A percentile compares a stretch with the other conserved stretches of the same genome.
Conservation (phyloP, 35 echinoderm and acorn worm species). For the Patiria miniata region DNA sequence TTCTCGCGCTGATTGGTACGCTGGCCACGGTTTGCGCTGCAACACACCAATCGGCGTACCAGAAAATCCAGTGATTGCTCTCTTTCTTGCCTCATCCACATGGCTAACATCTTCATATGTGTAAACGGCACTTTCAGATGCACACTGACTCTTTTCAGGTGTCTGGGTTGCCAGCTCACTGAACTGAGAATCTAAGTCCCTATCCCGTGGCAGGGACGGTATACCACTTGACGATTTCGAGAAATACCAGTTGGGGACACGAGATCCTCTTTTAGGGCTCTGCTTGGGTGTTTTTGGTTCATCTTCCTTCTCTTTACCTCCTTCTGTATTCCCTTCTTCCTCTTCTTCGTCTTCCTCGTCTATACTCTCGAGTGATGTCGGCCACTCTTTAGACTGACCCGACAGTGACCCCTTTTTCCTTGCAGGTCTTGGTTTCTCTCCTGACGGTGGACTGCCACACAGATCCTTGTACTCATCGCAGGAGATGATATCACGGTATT, state of each 20-base stretch:
- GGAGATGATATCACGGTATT: conserved; percentile 48
- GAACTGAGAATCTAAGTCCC: not conserved
- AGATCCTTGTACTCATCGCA: conserved; percentile 58
- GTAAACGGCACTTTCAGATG: not conserved
- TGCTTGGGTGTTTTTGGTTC: conserved; percentile 2
- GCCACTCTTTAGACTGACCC: conserved; percentile 32
- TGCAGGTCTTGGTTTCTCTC: not conserved
- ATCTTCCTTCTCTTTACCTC: conserved; percentile 7
- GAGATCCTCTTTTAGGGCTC: not conserved
- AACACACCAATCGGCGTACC: not conserved
- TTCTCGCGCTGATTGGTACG: not conserved
- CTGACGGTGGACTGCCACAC: not conserved
- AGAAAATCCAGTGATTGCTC: not conserved
- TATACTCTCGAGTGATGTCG: conserved; percentile 53
- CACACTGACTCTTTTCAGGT: not conserved
- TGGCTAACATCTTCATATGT: too few species aligned
- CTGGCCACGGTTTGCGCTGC: not conserved
- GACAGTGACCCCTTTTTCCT: conserved; percentile 1
- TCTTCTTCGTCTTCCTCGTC: conserved; percentile 51
- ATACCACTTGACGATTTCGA: conserved; percentile 32
- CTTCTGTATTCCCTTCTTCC: not conserved
- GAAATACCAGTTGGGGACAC: conserved; percentile 7
- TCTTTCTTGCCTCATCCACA: not conserved
- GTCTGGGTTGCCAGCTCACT: conserved; percentile 21
- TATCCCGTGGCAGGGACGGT: conserved; percentile 14